Base-by-base conservation (phyloP, 2,113 vertebrate genomes). In the Podocnemis expansa region DNA sequence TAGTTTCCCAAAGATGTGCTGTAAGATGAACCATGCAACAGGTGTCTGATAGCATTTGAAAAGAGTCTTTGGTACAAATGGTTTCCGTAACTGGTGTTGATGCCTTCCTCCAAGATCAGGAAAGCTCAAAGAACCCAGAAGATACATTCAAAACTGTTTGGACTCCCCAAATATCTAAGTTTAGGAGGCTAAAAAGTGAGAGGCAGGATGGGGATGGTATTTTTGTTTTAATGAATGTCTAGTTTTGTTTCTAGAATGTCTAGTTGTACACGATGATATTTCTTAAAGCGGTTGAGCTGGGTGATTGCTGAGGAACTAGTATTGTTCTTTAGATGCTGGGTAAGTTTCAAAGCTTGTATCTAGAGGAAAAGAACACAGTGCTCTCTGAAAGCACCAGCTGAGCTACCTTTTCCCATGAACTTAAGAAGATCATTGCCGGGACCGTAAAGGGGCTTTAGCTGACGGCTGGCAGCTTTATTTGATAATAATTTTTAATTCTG, bases 101-200 rank as follows among this genome's bases (percentile, higher is more conserved):
- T 88, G 93, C 73, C 80, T 89, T 67, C 47, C 86, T 89, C 67
- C 83, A 89, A 94, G 85, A 88, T 83, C 78, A 78, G 76, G 60
- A 34, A 34, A 51, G 21, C 2, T 58, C 47, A 16, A 31, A 52
- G 83, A 24, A 55, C 84, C 34, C 4, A 6, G 29, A 0, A 1
- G 0, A 2, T 4, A 2, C 34, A 52, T 5, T 82, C 5, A 16
- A 9, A 0, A 60, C 29, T 80, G 12, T 29, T 91, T 81, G 89
- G 67, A 87, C 58, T 60, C 29, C 13, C 51, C 49, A 58, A 14
- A n/a, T n/a, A 73, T 29, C 89, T 19, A 10, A 60, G 76, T 73
- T n/a, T 63, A 88, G 79, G 12, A 87, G 54, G 34, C 45, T 52
- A 58, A 31, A 86, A 47, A 52, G 81, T 56, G 6, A 88, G 16